A percentile compares a stretch with the other conserved stretches of the same genome.
phyloP scores from a whole-genome alignment of 2,113 vertebrate species.

The Colaptes auratus region DNA sequence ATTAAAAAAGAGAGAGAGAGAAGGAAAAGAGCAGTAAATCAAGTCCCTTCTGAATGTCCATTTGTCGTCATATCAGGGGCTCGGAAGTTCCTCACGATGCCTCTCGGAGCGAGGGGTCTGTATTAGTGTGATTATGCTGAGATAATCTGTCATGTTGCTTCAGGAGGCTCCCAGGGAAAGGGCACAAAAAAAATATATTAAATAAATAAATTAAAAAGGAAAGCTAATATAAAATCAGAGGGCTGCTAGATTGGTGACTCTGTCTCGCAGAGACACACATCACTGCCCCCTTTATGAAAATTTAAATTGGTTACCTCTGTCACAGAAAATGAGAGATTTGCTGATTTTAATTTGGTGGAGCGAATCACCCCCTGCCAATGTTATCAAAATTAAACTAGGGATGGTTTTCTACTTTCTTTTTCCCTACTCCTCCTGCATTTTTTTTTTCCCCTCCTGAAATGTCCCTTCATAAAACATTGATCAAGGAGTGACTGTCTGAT shows the following conservation, averaged over 20 bases:
- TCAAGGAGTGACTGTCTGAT: neutral
- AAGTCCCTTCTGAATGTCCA: neutral
- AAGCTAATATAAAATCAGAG: constrained; percentile 54
- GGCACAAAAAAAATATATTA: neutral
- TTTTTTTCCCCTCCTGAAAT: neutral
- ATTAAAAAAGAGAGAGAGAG: too few species aligned
- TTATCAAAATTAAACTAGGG: constrained; percentile 34
- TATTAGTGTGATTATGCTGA: constrained; percentile 58
- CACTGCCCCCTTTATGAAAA: constrained; percentile 66
- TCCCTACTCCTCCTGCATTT: neutral
- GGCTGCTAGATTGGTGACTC: constrained; percentile 45
- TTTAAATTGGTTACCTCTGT: constrained; percentile 71
- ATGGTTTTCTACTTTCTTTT: neutral
- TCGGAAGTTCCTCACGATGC: neutral
- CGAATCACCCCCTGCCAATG: neutral
- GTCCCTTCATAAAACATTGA: neutral
- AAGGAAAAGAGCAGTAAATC: neutral
- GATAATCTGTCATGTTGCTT: constrained; percentile 47
- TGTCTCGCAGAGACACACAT: constrained; percentile 40
- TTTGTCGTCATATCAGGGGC: neutral
- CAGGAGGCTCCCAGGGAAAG: neutral
- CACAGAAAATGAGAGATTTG: constrained; percentile 62
- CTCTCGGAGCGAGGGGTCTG: neutral
- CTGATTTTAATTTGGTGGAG: constrained; percentile 55
- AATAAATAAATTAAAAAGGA: neutral